Evolutionary conservation across 2,888 invertebrate species (phyloP).

Genomic region (Drosophila gaucha): DNA sequence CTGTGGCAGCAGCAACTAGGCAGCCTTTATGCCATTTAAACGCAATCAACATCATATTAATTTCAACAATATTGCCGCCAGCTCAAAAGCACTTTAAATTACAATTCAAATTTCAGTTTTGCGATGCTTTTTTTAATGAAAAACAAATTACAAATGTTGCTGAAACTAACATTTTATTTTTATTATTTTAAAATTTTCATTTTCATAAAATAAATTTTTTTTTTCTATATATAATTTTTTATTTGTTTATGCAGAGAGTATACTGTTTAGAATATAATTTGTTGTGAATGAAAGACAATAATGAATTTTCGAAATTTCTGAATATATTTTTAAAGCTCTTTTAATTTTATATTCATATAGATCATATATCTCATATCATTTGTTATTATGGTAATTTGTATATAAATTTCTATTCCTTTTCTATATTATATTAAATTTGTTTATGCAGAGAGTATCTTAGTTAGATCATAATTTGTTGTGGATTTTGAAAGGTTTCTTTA

Average conservation of each 20-base stretch:
- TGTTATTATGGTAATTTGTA: too few species aligned
- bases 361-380: too few species aligned
- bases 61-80: constrained; percentile 33
- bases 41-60: constrained; percentile 51
- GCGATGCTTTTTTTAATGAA: neutral
- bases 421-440: too few species aligned
- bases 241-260: neutral
- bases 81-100: neutral
- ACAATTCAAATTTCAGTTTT: neutral
- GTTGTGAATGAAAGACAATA: neutral
- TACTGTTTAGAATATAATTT: neutral
- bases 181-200: neutral
- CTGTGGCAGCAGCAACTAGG: constrained; percentile 13
- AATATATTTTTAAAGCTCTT: too few species aligned
- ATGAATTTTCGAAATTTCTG: too few species aligned
- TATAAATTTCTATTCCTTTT: too few species aligned
- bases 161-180: neutral
- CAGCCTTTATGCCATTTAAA: constrained; percentile 53
- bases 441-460: too few species aligned
- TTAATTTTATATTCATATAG: too few species aligned
- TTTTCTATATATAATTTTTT: too few species aligned
- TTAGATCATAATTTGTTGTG: too few species aligned
- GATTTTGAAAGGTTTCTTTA: too few species aligned
- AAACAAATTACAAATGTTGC: neutral
- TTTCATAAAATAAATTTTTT: neutral